Conservation (phyloP, 1,140 invertebrate genomes). For the Euura saliciscinereae region DNA sequence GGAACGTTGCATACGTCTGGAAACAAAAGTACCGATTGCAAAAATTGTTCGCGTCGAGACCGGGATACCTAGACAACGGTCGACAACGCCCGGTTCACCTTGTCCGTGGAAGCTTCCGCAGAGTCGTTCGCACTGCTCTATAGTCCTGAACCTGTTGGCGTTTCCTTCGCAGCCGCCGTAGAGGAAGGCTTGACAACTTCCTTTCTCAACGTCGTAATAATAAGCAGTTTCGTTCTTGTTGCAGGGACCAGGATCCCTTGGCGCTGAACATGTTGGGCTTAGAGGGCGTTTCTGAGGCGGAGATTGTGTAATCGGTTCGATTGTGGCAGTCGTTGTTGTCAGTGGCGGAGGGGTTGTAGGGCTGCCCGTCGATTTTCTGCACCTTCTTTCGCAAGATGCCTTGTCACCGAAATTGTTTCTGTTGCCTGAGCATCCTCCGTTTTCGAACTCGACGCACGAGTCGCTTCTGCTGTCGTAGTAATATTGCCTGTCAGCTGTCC, state of each 20-base stretch:
- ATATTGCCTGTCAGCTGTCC: constrained; percentile 69
- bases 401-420: constrained; percentile 67
- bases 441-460: constrained; percentile 72
- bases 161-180: constrained; percentile 87
- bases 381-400: constrained; percentile 57
- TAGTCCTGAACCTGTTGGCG: constrained; percentile 78
- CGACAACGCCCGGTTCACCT: constrained; percentile 57
- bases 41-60: constrained; percentile 1
- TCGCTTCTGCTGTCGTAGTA: constrained; percentile 74
- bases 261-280: constrained; percentile 65
- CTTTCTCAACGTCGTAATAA: constrained; percentile 72
- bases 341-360: constrained; percentile 9
- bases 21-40: constrained; percentile 20
- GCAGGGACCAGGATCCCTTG: constrained; percentile 76
- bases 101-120: constrained; percentile 76
- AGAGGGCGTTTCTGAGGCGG: constrained; percentile 18
- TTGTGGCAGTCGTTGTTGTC: constrained; percentile 16
- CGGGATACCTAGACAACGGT: neutral
- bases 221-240: constrained; percentile 68
- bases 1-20: constrained; percentile 67
- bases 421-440: constrained; percentile 74
- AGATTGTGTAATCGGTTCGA: neutral
- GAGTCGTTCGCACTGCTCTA: constrained; percentile 81
- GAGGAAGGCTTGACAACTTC: constrained; percentile 72
- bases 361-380: constrained; percentile 28